Evolutionary conservation across 1,140 invertebrate genomes (phyloP).

Genomic region (Eurosta solidaginis): DNA sequence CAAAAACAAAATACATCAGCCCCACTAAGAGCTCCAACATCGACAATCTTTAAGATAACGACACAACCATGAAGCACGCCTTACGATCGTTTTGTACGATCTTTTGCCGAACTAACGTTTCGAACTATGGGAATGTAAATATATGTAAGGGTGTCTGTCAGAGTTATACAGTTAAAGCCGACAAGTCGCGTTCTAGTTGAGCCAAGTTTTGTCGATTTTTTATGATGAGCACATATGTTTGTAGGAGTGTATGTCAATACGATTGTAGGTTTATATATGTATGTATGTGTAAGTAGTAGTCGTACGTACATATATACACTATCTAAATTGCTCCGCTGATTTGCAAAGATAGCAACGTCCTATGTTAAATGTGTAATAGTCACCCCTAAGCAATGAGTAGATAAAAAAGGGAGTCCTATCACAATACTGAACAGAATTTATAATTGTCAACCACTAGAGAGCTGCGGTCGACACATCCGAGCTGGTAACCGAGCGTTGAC

Average conservation of each 20-base stretch:
- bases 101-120: neutral
- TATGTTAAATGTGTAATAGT: no score
- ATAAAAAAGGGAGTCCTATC: no score
- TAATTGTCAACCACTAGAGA: no score
- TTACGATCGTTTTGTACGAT: neutral
- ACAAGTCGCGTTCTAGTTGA: constrained; percentile 27
- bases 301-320: no score
- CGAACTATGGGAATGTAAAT: neutral
- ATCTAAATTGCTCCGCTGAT: no score
- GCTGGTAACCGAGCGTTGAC: no score
- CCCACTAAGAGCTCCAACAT: neutral
- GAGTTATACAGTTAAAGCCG: neutral
- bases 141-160: neutral
- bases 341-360: no score
- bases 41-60: neutral
- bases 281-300: no score
- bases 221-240: neutral
- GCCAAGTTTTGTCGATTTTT: constrained; percentile 20
- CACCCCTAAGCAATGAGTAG: no score
- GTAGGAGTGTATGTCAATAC: neutral
- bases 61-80: neutral
- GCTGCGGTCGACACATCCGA: no score
- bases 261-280: neutral
- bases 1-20: neutral
- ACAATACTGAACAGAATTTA: no score